A percentile compares a stretch with the other conserved stretches of the same genome.
Evolutionary conservation across 2,888 invertebrate species (phyloP).

Genomic region (Tryphoninae sp.): DNA sequence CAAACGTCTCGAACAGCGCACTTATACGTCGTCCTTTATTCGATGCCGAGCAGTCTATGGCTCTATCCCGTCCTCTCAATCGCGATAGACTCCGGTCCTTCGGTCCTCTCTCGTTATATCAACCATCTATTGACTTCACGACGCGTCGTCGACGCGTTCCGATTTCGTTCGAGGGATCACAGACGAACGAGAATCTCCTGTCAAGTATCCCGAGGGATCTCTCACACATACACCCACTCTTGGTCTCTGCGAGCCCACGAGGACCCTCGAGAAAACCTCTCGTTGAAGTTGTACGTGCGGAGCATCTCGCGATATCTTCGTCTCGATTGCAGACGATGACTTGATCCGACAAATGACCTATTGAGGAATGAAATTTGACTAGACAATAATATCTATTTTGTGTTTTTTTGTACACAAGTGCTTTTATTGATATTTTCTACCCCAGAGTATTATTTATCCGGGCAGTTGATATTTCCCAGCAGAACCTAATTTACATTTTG

Average conservation of each 20-base stretch:
- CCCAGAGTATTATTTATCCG: too few species aligned
- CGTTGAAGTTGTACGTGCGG: conserved; percentile 63
- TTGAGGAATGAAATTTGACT: not conserved
- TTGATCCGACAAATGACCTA: not conserved
- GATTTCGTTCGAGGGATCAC: conserved; percentile 38
- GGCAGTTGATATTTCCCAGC: too few species aligned
- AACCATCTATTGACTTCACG: conserved; percentile 31
- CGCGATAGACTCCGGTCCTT: not conserved
- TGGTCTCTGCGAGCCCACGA: conserved; percentile 10
- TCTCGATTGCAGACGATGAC: not conserved
- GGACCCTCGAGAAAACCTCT: conserved; percentile 61
- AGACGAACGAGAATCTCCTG: conserved; percentile 44
- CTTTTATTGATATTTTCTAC: too few species aligned
- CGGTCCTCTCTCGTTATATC: conserved; percentile 15
- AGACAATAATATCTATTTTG: not conserved
- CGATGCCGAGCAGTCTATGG: conserved; percentile 32
- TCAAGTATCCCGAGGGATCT: conserved; percentile 28
- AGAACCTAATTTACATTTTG: too few species aligned
- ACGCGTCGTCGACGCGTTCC: conserved; percentile 46
- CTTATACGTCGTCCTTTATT: conserved; percentile 30
- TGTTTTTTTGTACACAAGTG: too few species aligned
- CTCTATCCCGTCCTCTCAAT: conserved; percentile 28
- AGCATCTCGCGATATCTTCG: conserved; percentile 46
- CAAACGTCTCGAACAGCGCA: conserved; percentile 9
- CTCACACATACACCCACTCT: not conserved